Evolutionary conservation across 2,888 invertebrate species (phyloP).

Genomic region (Caenorhabditis wallacei): DNA sequence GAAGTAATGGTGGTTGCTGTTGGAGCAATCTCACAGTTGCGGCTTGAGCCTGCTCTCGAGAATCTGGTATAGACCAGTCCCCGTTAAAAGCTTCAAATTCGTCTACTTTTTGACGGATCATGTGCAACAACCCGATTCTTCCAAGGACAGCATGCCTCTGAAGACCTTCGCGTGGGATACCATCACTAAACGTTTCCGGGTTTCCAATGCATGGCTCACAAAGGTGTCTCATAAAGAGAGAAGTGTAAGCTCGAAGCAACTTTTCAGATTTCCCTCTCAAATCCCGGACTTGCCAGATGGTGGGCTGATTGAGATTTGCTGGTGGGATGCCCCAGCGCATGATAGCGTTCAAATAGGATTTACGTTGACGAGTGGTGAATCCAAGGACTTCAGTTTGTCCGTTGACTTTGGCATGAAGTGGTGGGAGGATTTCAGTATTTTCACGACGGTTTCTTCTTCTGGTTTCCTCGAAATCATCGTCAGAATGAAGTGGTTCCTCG

Average conservation of each 20-base stretch:
- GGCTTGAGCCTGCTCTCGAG: slow-evolving; percentile 43
- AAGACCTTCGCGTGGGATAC: slow-evolving; percentile 90
- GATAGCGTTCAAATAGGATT: slow-evolving; percentile 98
- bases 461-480: slow-evolving; percentile 89
- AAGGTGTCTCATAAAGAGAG: slow-evolving; percentile 98
- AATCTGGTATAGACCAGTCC: slow-evolving; percentile 86
- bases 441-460: slow-evolving; percentile 83
- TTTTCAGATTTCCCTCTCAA: slow-evolving; percentile 97
- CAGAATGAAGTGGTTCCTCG: slow-evolving; percentile 90
- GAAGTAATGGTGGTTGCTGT: too few relatives aligned
- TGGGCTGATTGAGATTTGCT: slow-evolving; percentile 98
- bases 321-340: slow-evolving; percentile 99
- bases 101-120: slow-evolving; percentile 98
- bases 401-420: slow-evolving; percentile 91
- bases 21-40: too few relatives aligned
- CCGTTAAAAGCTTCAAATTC: slow-evolving; percentile 99
- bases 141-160: slow-evolving; percentile 97
- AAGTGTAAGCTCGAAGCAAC: slow-evolving; percentile 95
- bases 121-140: slow-evolving; percentile 98
- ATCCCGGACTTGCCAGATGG: slow-evolving; percentile 96
- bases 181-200: slow-evolving; percentile 81
- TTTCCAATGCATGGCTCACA: slow-evolving; percentile 99
- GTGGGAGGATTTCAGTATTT: slow-evolving; percentile 93
- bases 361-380: slow-evolving; percentile 97
- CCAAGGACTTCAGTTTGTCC: slow-evolving; percentile 89